Conservation (phyloP, 2,888 invertebrate genomes). For the Pocota personata region DNA sequence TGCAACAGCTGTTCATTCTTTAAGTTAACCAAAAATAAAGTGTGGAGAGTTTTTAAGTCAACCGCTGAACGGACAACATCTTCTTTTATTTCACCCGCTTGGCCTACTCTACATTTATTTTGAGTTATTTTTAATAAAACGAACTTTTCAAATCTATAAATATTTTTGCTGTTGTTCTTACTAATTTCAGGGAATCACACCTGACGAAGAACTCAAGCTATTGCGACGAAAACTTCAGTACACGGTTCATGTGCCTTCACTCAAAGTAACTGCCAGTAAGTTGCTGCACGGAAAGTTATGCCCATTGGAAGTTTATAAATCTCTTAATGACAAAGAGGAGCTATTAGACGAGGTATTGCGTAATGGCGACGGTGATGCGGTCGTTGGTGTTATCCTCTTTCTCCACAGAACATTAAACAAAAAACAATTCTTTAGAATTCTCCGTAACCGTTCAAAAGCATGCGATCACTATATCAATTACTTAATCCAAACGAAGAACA, state of each 20-base stretch:
- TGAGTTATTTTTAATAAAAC: too few relatives aligned
- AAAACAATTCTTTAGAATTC: constrained; percentile 87
- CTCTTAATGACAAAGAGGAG: constrained; percentile 87
- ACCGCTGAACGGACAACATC: too few relatives aligned
- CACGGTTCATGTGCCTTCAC: constrained; percentile 78
- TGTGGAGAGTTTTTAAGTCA: too few relatives aligned
- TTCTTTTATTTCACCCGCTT: too few relatives aligned
- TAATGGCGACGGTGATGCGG: constrained; percentile 90
- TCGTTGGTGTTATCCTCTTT: constrained; percentile 87
- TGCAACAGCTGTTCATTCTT: too few relatives aligned
- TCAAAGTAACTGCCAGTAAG: constrained; percentile 78
- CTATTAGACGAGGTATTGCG: constrained; percentile 88
- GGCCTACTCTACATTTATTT: too few relatives aligned
- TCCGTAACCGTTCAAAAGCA: constrained; percentile 88
- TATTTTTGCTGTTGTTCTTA: neutral
- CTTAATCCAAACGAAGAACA: constrained; percentile 87
- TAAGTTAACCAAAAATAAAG: too few relatives aligned
- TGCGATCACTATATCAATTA: constrained; percentile 90
- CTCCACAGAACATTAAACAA: constrained; percentile 89
- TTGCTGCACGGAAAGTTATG: constrained; percentile 84
- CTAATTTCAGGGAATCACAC: constrained; percentile 81
- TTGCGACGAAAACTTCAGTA: constrained; percentile 77
- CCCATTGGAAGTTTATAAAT: constrained; percentile 84
- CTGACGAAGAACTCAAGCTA: constrained; percentile 81
- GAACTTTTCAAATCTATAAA: too few relatives aligned